Conservation (phyloP, 2,888 invertebrate genomes). For the Dendrolimus pini region DNA sequence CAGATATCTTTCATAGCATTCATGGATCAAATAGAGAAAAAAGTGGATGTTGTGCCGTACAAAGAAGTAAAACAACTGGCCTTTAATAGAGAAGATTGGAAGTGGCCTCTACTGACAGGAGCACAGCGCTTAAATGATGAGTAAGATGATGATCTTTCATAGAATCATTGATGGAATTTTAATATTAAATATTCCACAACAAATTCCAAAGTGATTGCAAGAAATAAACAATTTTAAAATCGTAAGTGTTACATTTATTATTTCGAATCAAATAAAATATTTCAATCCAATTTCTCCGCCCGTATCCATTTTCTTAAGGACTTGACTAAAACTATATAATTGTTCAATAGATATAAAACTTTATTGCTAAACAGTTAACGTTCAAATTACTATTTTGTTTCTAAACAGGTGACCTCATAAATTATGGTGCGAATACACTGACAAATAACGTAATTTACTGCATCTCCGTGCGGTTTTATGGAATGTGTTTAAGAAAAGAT, state of each 20-base stretch:
- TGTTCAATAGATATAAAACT: neutral
- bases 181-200: neutral
- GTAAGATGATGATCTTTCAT: too few species aligned
- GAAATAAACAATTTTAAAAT: neutral
- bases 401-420: neutral
- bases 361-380: neutral
- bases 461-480: neutral
- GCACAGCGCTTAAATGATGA: too few species aligned
- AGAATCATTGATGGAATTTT: too few species aligned
- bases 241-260: neutral
- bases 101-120: too few species aligned
- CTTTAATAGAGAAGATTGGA: too few species aligned
- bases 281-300: neutral
- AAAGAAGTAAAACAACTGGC: too few species aligned
- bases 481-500: neutral
- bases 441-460: neutral
- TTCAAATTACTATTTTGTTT: neutral
- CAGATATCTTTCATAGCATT: too few species aligned
- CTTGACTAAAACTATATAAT: neutral
- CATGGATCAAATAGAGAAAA: too few species aligned
- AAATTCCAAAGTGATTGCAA: neutral
- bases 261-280: neutral
- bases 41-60: too few species aligned
- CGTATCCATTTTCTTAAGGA: neutral
- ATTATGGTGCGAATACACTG: neutral